Evolutionary conservation across 2,888 invertebrate species (phyloP), one percentile per base, ranked within the genome.

Genomic region (Gandaritis pyraliata): DNA sequence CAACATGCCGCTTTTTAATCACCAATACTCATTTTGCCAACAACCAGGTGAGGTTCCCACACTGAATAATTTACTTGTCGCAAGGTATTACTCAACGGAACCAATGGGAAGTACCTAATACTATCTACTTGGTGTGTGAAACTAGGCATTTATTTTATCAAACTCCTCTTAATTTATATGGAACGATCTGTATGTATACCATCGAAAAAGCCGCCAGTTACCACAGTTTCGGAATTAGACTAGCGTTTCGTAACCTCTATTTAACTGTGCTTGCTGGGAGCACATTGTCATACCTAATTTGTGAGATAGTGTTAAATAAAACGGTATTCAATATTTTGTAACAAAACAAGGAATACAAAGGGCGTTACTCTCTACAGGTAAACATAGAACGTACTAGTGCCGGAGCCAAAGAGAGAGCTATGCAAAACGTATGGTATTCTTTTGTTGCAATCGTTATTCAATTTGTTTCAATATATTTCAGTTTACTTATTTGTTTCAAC

Each of bases 291-390:
- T 74, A 87, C 84, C 83, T 83, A 90, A 90, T 91, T 92, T 89
- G 90, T 85, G 83, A 78, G 85, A 81, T 81, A 73, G 89, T 90
- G 91, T 88, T 92, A 91, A 92, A 90, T 88, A 89, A 90, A 91
- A 90, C 91, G 87, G 90, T 88, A 88, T 88, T 88, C 89, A 90
- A 91, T 91, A 90, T 92, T 90, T 91, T 90, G 90, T 91, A 88
- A 91, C 90, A 90, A 89, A 90, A 90, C 90, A 90, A 87, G 89
- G 86, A 86, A 90, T 80, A 90, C 87, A 89, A 90, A 92, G 91
- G 87, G 88, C 90, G 82, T 90, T 91, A 90, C 90, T 86, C 91
- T 88, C 90, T 75, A 69, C 77, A 80, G 70, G 86, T 82, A 88
- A 89, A 90, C 86, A 91, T 66, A 66, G 74, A 73, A 75, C 72